A percentile compares a stretch with the other conserved stretches of the same genome.
phyloP scores from a whole-genome alignment of 1,140 invertebrate species.

The Drosophila prosaltans region DNA sequence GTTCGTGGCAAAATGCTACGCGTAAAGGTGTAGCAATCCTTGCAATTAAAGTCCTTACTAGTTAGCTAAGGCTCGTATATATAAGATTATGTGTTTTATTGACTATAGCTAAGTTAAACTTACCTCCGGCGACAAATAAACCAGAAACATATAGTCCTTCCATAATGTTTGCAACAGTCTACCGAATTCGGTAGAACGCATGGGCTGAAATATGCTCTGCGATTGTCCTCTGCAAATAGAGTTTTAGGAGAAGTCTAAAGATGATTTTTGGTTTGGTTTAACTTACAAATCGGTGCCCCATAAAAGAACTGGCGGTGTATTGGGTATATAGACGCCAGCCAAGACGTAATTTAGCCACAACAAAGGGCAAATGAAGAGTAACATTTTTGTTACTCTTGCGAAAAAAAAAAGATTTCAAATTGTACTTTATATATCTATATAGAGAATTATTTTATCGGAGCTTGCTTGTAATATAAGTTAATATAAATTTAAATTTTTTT shows the following conservation, averaged over 20 bases:
- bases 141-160: slow-evolving; percentile 41
- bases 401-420: background rate
- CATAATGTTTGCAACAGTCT: slow-evolving; percentile 14
- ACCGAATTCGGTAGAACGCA: slow-evolving; percentile 4
- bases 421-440: too few relatives aligned
- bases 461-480: background rate
- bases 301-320: slow-evolving; percentile 51
- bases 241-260: too few relatives aligned
- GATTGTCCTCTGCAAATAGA: slow-evolving; percentile 11
- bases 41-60: slow-evolving; percentile 48
- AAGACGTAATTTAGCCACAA: background rate
- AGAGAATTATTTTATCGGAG: background rate
- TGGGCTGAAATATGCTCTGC: slow-evolving; percentile 28
- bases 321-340: background rate
- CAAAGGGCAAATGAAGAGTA: background rate
- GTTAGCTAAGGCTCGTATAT: slow-evolving; percentile 32
- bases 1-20: slow-evolving; percentile 12
- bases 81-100: background rate
- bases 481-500: too few relatives aligned
- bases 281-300: slow-evolving; percentile 65
- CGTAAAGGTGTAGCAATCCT: slow-evolving; percentile 44
- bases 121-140: slow-evolving; percentile 50
- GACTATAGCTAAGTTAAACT: background rate
- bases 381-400: background rate
- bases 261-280: background rate